Conservation (phyloP, 2,797 vertebrate species). For the Lagodon rhomboides region DNA sequence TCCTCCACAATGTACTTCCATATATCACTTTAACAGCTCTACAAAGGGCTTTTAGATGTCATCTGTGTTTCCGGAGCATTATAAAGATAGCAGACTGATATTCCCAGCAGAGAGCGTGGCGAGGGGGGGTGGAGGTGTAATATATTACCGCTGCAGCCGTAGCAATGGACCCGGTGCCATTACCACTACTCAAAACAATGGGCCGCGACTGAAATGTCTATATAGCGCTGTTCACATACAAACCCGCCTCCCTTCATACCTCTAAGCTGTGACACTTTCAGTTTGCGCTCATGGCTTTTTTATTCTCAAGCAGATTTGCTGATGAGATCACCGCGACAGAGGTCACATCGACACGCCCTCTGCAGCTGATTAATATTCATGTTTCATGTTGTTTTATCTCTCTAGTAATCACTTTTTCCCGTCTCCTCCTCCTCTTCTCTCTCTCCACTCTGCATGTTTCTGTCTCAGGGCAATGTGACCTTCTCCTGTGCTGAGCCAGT, state of each 20-base stretch:
- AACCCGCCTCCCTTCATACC: neutral
- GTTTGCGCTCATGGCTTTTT: slow-evolving; percentile 46
- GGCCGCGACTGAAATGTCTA: slow-evolving; percentile 23
- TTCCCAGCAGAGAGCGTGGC: slow-evolving; percentile 45
- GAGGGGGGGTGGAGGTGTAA: slow-evolving; percentile 4
- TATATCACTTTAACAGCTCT: slow-evolving; percentile 65
- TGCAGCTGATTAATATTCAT: slow-evolving; percentile 76
- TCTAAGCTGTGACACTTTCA: slow-evolving; percentile 37
- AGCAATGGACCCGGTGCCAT: slow-evolving; percentile 47
- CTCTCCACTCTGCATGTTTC: slow-evolving; percentile 13
- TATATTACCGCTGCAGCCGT: slow-evolving; percentile 53
- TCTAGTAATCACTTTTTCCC: slow-evolving; percentile 40
- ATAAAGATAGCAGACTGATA: slow-evolving; percentile 64
- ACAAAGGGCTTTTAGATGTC: slow-evolving; percentile 68
- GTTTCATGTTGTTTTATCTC: slow-evolving; percentile 62
- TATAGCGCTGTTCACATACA: slow-evolving; percentile 18
- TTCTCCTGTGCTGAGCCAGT: slow-evolving; percentile 90
- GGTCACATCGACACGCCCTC: slow-evolving; percentile 54
- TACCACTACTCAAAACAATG: slow-evolving; percentile 67
- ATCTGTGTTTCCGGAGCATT: slow-evolving; percentile 66
- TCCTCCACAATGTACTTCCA: slow-evolving; percentile 32
- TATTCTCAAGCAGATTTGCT: slow-evolving; percentile 65
- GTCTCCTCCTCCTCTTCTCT: neutral
- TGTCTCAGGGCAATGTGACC: slow-evolving; percentile 90
- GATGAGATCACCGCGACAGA: slow-evolving; percentile 54